Evolutionary conservation across 2,113 vertebrate genomes (phyloP).

Genomic region (Apeltes quadracus): DNA sequence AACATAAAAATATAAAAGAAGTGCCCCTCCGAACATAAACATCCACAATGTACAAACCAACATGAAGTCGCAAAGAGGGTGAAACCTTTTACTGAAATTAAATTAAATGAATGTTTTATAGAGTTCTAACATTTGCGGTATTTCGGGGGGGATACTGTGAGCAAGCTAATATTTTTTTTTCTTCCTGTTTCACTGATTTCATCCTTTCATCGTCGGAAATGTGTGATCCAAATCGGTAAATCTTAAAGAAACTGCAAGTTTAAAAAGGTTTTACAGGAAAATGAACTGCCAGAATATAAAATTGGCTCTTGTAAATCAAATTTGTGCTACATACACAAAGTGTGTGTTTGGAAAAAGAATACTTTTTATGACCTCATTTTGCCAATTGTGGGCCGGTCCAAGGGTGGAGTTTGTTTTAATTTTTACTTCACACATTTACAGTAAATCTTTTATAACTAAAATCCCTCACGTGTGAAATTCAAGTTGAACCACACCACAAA

Average conservation of each 20-base stretch:
- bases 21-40: no score
- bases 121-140: constrained; percentile 1
- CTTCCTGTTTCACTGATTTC: neutral
- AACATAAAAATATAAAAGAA: no score
- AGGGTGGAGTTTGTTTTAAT: constrained; percentile 9
- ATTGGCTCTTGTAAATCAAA: constrained; percentile 25
- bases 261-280: constrained; percentile 1
- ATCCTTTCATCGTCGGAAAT: constrained; percentile 3
- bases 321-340: constrained; percentile 6
- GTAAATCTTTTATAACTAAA: constrained; percentile 29
- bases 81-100: neutral
- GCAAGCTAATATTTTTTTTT: neutral
- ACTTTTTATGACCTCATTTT: constrained; percentile 31
- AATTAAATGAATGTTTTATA: neutral
- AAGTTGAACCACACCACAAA: neutral
- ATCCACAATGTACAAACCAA: no score
- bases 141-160: neutral
- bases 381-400: constrained; percentile 6
- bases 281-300: constrained; percentile 22
- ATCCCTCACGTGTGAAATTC: constrained; percentile 6
- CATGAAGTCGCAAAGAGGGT: constrained; percentile 3
- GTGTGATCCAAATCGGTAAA: neutral
- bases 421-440: constrained; percentile 15
- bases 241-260: constrained; percentile 4
- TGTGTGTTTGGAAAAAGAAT: constrained; percentile 8